Evolutionary conservation across 1,140 invertebrate species (phyloP), one percentile per base, ranked within the genome.

Genomic region (Drosophila santomea): DNA sequence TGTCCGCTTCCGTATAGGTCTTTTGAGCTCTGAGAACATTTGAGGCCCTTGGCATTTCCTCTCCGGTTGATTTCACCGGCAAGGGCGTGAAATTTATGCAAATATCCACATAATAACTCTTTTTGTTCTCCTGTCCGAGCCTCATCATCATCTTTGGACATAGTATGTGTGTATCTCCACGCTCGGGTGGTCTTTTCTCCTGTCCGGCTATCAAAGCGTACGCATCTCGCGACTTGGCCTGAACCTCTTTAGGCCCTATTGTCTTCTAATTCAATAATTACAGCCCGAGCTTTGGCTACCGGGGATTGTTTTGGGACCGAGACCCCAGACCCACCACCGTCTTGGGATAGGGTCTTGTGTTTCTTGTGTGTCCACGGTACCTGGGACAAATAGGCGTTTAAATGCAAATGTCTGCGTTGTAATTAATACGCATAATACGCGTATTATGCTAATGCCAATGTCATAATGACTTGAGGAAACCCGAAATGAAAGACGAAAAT

Each of bases 351-450:
- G 32, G 32, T 32, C 32, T 32, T 32, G 32, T 32, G 32, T 32
- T 32, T 69, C 48, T 39, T 17, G 17, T 17, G 12, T 28, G 61
- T 15, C 25, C 10, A 15, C 2, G n/a, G 52, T 45, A 20, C 50
- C 80, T 78, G 78, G 74, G 62, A 77, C 80, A 88, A 88, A 89
- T 84, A 88, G 80, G 84, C 84, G 84, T 90, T 86, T 90, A 90
- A 86, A 90, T 90, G 82, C 88, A 90, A 83, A 90, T 84, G 86
- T 90, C 86, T 68, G 73, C 86, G 78, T 69, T 78, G 71, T 90
- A 90, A 90, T 86, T 90, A 90, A 90, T 90, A 90, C 88, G 82
- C 88, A 90, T 90, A 91, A 90, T 86, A 82, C 82, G 82, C 73
- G 71, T 82, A 90, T 90, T 90, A 90, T 90, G 82, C 82, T 73